These are phyloP conservation scores for Cynodonichthys magdalenae DNA, from an alignment of 2,797 vertebrate species.

Conservation along the genomic window DNA sequence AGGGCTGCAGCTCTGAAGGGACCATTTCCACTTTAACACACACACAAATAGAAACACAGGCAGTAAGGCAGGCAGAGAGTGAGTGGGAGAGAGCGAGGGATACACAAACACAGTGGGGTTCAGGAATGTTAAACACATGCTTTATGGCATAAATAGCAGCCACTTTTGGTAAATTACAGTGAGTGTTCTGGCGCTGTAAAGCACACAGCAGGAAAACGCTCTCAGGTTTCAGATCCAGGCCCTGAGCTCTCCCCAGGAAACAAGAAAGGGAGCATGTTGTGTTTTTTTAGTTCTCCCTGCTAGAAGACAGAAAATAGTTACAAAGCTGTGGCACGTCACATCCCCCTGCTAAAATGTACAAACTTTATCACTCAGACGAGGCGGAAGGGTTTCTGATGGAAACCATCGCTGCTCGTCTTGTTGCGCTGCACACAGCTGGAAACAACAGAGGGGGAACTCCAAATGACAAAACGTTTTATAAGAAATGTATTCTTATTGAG, in stretches of 20 bases:
- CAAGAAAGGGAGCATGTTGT: conserved; percentile 67
- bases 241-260: conserved; percentile 73
- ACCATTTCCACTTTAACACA: conserved; percentile 58
- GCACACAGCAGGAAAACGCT: conserved; percentile 78
- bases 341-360: conserved; percentile 14
- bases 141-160: conserved; percentile 86
- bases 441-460: no score
- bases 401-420: background rate
- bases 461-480: no score
- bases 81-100: conserved; percentile 72
- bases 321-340: conserved; percentile 8
- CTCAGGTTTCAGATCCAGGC: conserved; percentile 82
- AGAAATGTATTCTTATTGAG: no score
- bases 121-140: conserved; percentile 87
- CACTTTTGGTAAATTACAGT: conserved; percentile 89
- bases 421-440: background rate
- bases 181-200: conserved; percentile 81
- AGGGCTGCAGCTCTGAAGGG: conserved; percentile 69
- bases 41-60: conserved; percentile 77
- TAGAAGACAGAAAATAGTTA: conserved; percentile 62
- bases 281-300: conserved; percentile 73
- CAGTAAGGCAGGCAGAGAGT: conserved; percentile 62
- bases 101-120: conserved; percentile 82
- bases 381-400: conserved; percentile 7
- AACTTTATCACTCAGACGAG: conserved; percentile 10